These are phyloP conservation scores for Eurytoma adleriae DNA, from an alignment of 2,888 invertebrate species.

Conservation along the genomic window DNA sequence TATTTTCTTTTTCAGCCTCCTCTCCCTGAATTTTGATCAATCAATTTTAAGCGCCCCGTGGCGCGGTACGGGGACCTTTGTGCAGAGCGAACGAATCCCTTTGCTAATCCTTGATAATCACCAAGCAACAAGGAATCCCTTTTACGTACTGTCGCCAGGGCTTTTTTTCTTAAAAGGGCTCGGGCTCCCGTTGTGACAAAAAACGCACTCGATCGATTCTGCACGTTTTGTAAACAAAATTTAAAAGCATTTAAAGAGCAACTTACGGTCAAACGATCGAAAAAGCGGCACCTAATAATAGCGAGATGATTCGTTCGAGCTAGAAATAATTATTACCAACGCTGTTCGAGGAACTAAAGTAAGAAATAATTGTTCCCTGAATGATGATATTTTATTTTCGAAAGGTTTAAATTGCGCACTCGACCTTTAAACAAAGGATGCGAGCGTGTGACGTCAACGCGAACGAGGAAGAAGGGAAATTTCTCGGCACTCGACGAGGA, in stretches of 20 bases:
- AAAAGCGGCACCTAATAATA: not conserved
- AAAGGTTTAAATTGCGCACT: too few species aligned
- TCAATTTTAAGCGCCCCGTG: constrained; percentile 50
- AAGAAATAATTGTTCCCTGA: too few species aligned
- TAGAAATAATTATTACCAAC: too few species aligned
- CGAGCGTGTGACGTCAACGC: constrained; percentile 23
- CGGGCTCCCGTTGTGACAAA: constrained; percentile 14
- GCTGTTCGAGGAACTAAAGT: too few species aligned
- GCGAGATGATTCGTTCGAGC: too few species aligned
- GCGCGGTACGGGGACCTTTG: constrained; percentile 24
- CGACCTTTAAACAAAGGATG: too few species aligned
- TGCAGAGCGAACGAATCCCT: constrained; percentile 49
- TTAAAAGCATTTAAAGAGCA: too few species aligned
- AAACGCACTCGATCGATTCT: constrained; percentile 27
- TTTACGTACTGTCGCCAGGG: constrained; percentile 58
- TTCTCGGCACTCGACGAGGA: constrained; percentile 30
- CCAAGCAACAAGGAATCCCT: constrained; percentile 61
- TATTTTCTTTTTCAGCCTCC: constrained; percentile 4
- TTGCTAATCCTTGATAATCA: constrained; percentile 62
- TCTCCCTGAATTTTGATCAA: constrained; percentile 38
- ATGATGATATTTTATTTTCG: too few species aligned
- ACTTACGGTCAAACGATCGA: not conserved
- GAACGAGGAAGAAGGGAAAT: not conserved
- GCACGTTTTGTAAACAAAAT: constrained; percentile 26
- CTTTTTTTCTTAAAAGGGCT: constrained; percentile 40